A percentile compares a stretch with the other conserved stretches of the same genome.
These are phyloP conservation scores for Melangyna quadrimaculata DNA, from an alignment of 2,888 invertebrate species.

Conservation along the genomic window DNA sequence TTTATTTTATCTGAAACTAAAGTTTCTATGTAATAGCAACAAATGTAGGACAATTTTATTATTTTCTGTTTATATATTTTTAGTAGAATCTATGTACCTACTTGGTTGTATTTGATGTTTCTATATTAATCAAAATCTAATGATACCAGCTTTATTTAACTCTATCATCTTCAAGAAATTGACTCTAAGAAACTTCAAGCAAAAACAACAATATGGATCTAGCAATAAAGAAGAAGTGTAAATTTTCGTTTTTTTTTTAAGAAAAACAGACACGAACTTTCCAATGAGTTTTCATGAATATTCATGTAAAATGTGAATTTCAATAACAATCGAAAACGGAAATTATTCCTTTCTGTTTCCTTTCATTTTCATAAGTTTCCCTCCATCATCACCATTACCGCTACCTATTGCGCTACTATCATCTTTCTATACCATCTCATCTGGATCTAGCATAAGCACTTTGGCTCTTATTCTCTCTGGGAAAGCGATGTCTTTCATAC, in stretches of 20 bases:
- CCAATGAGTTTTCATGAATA: slow-evolving; percentile 65
- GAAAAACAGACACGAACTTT: slow-evolving; percentile 70
- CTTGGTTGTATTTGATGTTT: not conserved
- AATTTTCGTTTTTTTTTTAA: slow-evolving; percentile 53
- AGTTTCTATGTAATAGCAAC: too few species aligned
- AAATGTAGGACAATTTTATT: too few species aligned
- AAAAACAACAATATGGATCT: not conserved
- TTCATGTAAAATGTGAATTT: slow-evolving; percentile 71
- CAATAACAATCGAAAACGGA: slow-evolving; percentile 72
- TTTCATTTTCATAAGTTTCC: slow-evolving; percentile 67
- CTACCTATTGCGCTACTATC: too few species aligned
- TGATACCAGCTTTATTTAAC: not conserved
- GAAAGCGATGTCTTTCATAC: not conserved
- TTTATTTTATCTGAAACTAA: too few species aligned
- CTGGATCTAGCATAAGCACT: not conserved
- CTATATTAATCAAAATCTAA: not conserved
- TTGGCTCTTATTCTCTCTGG: not conserved
- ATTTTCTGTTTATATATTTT: too few species aligned
- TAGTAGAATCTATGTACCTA: too few species aligned
- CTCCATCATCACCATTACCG: not conserved
- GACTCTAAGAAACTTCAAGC: not conserved
- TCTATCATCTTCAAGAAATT: not conserved
- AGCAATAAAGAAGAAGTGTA: not conserved
- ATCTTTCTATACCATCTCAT: too few species aligned
- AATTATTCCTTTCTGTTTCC: slow-evolving; percentile 71